phyloP scores from a whole-genome alignment of 2,888 invertebrate species.

The Tethea ocularis region DNA sequence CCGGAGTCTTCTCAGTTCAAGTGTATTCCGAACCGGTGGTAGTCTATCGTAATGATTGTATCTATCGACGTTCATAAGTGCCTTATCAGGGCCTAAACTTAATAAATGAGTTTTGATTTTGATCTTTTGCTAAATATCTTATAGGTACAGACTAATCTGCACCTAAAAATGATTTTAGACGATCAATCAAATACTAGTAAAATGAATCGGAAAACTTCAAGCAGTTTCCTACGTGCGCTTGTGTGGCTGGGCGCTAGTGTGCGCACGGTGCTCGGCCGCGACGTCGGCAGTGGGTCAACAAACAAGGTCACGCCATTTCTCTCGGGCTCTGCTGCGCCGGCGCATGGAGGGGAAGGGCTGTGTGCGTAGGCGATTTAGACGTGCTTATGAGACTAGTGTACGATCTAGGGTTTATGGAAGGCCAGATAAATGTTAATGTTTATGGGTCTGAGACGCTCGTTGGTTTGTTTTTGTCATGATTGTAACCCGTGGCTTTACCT shows the following conservation, averaged over 20 bases:
- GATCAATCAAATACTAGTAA: not conserved
- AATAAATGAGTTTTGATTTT: no score
- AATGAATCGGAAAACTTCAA: slow-evolving; percentile 4
- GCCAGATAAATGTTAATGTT: no score
- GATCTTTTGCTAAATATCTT: no score
- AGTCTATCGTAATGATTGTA: no score
- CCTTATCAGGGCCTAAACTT: no score
- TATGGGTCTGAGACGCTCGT: no score
- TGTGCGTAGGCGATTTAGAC: slow-evolving; percentile 41
- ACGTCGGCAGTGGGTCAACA: slow-evolving; percentile 80
- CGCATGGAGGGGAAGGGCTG: slow-evolving; percentile 37
- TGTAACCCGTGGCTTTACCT: no score
- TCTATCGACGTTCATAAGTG: no score
- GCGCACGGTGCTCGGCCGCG: slow-evolving; percentile 67
- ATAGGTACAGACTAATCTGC: no score
- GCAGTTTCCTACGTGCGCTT: slow-evolving; percentile 18
- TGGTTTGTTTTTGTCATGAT: no score
- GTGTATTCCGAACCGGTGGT: no score
- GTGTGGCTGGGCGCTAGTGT: slow-evolving; percentile 25
- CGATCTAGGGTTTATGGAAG: not conserved
- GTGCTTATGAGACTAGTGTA: slow-evolving; percentile 24
- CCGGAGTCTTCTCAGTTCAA: no score
- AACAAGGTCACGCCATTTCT: slow-evolving; percentile 82
- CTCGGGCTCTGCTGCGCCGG: slow-evolving; percentile 38
- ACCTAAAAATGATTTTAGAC: not conserved